These are phyloP conservation scores for Sclerurus mexicanus DNA, from an alignment of 2,113 vertebrate species.

Conservation along the genomic window DNA sequence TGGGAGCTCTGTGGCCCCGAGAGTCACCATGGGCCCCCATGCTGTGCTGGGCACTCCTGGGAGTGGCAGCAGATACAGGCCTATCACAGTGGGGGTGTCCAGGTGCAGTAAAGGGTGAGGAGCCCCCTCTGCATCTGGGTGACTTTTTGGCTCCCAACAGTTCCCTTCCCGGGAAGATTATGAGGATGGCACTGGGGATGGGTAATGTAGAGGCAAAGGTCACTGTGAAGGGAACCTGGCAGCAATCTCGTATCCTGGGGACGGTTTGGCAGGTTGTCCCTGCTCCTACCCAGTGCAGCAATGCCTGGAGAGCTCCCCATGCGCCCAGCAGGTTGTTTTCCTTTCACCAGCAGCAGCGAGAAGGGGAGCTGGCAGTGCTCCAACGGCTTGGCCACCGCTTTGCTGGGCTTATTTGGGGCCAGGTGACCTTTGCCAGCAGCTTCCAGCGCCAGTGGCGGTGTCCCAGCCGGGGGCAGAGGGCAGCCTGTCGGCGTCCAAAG, in stretches of 20 bases:
- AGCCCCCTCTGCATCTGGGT: neutral
- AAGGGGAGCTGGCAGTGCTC: neutral
- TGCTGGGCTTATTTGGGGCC: neutral
- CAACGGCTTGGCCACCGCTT: neutral
- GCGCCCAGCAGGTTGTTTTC: neutral
- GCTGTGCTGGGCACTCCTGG: neutral
- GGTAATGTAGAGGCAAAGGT: neutral
- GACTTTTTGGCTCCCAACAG: neutral
- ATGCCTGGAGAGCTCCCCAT: neutral
- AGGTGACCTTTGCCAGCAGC: neutral
- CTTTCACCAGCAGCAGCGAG: neutral
- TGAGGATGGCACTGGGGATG: neutral
- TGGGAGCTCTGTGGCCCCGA: neutral
- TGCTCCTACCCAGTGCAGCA: neutral
- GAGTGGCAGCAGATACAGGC: neutral
- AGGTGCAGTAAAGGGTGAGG: neutral
- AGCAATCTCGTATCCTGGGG: neutral
- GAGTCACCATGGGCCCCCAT: neutral
- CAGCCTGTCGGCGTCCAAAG: neutral
- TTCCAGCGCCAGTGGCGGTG: accelerated
- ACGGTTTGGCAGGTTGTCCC: neutral
- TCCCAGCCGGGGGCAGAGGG: accelerated
- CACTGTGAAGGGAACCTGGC: neutral
- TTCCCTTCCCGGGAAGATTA: neutral
- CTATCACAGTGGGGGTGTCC: accelerated